phyloP scores from a whole-genome alignment of 1,140 invertebrate genomes.

The Andricus grossulariae region DNA sequence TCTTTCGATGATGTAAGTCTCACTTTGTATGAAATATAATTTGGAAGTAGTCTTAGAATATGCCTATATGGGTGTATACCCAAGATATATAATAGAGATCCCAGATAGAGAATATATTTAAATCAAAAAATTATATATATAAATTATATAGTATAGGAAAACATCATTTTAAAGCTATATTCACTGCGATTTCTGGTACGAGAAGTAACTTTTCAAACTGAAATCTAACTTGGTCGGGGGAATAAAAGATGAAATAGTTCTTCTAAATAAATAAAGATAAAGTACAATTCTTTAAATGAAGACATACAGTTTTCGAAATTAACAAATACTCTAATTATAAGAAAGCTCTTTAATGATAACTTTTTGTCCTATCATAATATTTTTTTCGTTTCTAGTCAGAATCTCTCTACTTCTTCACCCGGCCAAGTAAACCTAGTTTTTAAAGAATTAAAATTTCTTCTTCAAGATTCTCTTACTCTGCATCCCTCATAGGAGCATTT shows the following conservation, averaged over 20 bases:
- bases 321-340: background rate
- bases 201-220: slow-evolving; percentile 31
- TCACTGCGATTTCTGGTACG: slow-evolving; percentile 26
- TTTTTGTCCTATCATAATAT: background rate
- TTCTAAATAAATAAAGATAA: too few relatives aligned
- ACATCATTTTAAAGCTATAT: slow-evolving; percentile 36
- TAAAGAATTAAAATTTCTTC: slow-evolving; percentile 11
- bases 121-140: slow-evolving; percentile 53
- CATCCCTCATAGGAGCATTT: slow-evolving; percentile 15
- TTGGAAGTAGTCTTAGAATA: slow-evolving; percentile 52
- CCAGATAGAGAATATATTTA: slow-evolving; percentile 60
- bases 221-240: slow-evolving; percentile 26
- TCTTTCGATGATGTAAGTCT: background rate
- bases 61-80: slow-evolving; percentile 45
- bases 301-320: too few relatives aligned
- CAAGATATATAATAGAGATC: slow-evolving; percentile 46
- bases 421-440: slow-evolving; percentile 16
- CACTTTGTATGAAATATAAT: slow-evolving; percentile 40
- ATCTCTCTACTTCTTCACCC: slow-evolving; percentile 1
- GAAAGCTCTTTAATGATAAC: background rate
- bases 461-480: slow-evolving; percentile 12
- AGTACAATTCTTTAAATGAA: too few relatives aligned
- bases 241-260: background rate
- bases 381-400: background rate
- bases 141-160: slow-evolving; percentile 40